Conservation (phyloP, 2,113 vertebrate species). For the Isichthys henryi region DNA sequence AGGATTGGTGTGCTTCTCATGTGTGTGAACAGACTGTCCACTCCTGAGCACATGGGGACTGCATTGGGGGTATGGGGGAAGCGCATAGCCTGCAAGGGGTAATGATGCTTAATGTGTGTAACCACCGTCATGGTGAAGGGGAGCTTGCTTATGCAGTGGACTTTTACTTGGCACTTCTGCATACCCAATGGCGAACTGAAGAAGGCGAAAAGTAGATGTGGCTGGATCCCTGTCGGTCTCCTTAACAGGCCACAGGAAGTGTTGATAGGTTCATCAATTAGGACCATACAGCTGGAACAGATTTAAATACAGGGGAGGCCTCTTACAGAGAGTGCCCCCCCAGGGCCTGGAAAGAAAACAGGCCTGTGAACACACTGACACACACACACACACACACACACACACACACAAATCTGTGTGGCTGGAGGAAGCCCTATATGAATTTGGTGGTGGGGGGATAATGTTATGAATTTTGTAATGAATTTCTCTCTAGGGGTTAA, state of each 20-base stretch:
- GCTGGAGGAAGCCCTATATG: neutral
- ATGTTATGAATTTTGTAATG: neutral
- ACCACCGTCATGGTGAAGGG: neutral
- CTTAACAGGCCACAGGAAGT: neutral
- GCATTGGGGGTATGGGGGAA: neutral
- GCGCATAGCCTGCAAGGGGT: neutral
- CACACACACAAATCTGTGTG: neutral
- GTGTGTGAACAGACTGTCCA: neutral
- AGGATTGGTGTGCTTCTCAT: neutral
- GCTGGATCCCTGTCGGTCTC: neutral
- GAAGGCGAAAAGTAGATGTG: neutral
- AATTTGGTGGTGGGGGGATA: neutral
- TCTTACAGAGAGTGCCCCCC: neutral
- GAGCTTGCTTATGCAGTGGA: neutral
- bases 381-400: neutral
- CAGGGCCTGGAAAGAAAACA: neutral
- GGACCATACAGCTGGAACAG: conserved; percentile 6
- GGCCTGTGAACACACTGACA: neutral
- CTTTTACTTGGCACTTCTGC: neutral
- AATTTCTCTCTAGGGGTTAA: neutral
- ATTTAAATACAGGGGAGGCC: conserved; percentile 14
- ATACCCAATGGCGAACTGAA: neutral
- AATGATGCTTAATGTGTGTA: neutral
- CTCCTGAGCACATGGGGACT: neutral
- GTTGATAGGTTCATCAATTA: conserved; percentile 6